phyloP scores from a whole-genome alignment of 2,888 invertebrate species.

The Prosapia bicincta region DNA sequence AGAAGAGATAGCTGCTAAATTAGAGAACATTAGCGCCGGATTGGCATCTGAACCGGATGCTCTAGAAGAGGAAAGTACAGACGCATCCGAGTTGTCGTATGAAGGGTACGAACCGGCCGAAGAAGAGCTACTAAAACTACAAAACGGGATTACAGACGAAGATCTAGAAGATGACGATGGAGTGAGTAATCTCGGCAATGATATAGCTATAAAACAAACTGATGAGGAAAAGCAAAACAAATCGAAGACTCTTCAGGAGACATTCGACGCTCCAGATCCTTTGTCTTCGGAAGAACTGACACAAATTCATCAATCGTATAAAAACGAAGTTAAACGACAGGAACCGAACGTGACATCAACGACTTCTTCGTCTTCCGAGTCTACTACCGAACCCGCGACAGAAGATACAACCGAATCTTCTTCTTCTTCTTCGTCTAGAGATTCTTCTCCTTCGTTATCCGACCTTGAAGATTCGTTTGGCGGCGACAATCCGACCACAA shows the following conservation, averaged over 20 bases:
- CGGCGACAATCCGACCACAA: slow-evolving; percentile 52
- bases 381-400: slow-evolving; percentile 7
- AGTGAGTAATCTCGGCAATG: not conserved
- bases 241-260: slow-evolving; percentile 42
- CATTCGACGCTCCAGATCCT: slow-evolving; percentile 48
- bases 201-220: not conserved
- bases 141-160: slow-evolving; percentile 19
- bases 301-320: slow-evolving; percentile 45
- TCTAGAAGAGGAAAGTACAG: slow-evolving; percentile 12
- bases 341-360: slow-evolving; percentile 41
- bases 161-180: slow-evolving; percentile 4
- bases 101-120: slow-evolving; percentile 29
- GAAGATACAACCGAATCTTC: not conserved
- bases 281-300: slow-evolving; percentile 47
- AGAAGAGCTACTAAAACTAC: slow-evolving; percentile 22
- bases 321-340: slow-evolving; percentile 53
- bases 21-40: slow-evolving; percentile 32
- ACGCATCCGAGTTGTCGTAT: slow-evolving; percentile 14
- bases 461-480: slow-evolving; percentile 78
- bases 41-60: slow-evolving; percentile 10
- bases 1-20: slow-evolving; percentile 11
- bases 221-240: slow-evolving; percentile 30
- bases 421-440: slow-evolving; percentile 5
- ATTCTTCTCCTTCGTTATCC: slow-evolving; percentile 51
- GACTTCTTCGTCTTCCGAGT: not conserved